Evolutionary conservation across 35 echinoderm and acorn worm species (phyloP).

Genomic region (Ptychodera flava): DNA sequence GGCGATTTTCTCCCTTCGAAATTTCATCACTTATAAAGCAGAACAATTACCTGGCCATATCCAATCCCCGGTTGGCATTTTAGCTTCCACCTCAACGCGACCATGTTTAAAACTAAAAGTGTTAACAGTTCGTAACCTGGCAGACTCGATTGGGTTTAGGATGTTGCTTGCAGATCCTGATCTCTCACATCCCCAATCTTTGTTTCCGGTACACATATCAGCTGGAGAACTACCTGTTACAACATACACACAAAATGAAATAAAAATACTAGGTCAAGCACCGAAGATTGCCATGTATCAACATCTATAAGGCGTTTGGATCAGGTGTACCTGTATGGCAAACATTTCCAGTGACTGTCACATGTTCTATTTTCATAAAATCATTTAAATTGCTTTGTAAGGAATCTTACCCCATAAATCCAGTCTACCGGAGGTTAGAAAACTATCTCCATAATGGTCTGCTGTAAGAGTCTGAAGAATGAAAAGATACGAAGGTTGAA

Average conservation of each 20-base stretch:
- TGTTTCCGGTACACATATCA: conserved; percentile 15
- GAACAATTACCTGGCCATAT: conserved; percentile 14
- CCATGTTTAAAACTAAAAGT: conserved; percentile 4
- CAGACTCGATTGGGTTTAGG: conserved; percentile 22
- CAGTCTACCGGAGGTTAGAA: neutral
- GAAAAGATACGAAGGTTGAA: neutral
- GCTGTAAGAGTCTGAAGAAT: conserved; percentile 14
- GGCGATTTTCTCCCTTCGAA: too few relatives aligned
- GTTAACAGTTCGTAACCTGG: conserved; percentile 3
- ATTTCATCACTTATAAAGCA: too few relatives aligned
- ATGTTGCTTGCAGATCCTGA: neutral
- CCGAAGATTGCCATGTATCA: too few relatives aligned
- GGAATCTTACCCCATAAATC: conserved; percentile 10
- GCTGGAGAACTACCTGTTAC: neutral
- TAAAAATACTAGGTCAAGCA: neutral
- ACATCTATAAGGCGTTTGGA: too few relatives aligned
- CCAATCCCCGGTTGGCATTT: conserved; percentile 20
- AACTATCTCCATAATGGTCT: neutral
- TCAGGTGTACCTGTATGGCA: too few relatives aligned
- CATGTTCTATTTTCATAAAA: too few relatives aligned
- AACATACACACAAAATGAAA: neutral
- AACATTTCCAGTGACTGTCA: neutral
- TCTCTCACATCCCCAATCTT: conserved; percentile 2
- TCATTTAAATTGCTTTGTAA: too few relatives aligned
- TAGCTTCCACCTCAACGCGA: conserved; percentile 9